Evolutionary conservation across 2,797 vertebrate genomes (phyloP).

Genomic region (Spinus pinus): DNA sequence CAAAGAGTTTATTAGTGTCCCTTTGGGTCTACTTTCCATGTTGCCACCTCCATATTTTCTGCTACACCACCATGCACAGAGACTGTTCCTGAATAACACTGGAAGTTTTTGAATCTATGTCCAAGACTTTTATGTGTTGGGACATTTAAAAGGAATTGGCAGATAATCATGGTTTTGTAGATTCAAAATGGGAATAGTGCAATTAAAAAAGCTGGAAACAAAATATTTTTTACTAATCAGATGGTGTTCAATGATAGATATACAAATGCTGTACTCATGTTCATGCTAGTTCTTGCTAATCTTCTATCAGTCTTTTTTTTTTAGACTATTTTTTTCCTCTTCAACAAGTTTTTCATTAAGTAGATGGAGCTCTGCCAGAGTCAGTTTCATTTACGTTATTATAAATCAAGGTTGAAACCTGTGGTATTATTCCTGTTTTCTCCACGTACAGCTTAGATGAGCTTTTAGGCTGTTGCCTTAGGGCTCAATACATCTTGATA

Average conservation of each 20-base stretch:
- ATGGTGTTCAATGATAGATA: conserved; percentile 1
- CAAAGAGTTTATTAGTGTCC: background rate
- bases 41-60: background rate
- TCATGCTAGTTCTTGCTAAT: conserved; percentile 28
- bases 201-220: background rate
- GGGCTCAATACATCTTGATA: conserved; percentile 18
- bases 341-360: conserved; percentile 50
- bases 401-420: conserved; percentile 40
- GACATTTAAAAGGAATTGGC: background rate
- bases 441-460: background rate
- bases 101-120: background rate
- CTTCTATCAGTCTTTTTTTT: background rate
- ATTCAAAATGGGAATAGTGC: background rate
- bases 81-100: background rate
- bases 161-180: background rate
- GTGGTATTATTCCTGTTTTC: conserved; percentile 30
- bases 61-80: background rate
- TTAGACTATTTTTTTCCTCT: background rate
- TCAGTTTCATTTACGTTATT: conserved; percentile 21
- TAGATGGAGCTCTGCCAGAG: conserved; percentile 37
- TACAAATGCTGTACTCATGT: background rate
- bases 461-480: conserved; percentile 15
- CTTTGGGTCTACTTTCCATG: background rate
- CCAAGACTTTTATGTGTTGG: background rate
- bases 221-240: conserved; percentile 16